Evolutionary conservation across 1,140 invertebrate species (phyloP).

Genomic region (Drosophila santomea): DNA sequence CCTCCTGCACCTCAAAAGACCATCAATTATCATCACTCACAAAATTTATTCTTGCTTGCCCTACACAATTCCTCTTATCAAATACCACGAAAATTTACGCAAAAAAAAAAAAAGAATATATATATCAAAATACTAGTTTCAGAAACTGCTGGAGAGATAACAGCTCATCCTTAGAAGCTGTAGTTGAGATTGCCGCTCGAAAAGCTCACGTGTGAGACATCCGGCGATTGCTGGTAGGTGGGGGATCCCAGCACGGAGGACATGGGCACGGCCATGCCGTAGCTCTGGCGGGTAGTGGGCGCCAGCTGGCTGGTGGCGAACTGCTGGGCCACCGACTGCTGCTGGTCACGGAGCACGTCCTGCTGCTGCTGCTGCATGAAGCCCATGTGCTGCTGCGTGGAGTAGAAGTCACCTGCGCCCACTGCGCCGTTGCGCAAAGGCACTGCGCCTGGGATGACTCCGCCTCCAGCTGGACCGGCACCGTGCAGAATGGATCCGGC

Average conservation of each 20-base stretch:
- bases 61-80: conserved; percentile 4
- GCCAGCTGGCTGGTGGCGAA: conserved; percentile 58
- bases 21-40: neutral
- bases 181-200: conserved; percentile 73
- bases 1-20: too few relatives aligned
- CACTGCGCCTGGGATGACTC: conserved; percentile 5
- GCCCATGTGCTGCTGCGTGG: conserved; percentile 63
- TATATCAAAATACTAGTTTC: neutral
- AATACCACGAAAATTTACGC: conserved; percentile 11
- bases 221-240: conserved; percentile 52
- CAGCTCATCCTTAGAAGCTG: conserved; percentile 50
- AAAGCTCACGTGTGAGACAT: conserved; percentile 77
- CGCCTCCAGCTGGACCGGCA: conserved; percentile 2
- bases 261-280: conserved; percentile 55
- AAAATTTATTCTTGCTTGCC: conserved; percentile 8
- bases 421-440: neutral
- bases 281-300: conserved; percentile 50
- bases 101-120: conserved; percentile 4
- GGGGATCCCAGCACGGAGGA: conserved; percentile 44
- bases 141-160: neutral
- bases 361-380: conserved; percentile 73
- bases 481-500: neutral
- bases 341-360: conserved; percentile 64
- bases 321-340: conserved; percentile 64
- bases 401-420: conserved; percentile 41